Conservation (phyloP, 2,888 invertebrate species). For the Clostera curtula region DNA sequence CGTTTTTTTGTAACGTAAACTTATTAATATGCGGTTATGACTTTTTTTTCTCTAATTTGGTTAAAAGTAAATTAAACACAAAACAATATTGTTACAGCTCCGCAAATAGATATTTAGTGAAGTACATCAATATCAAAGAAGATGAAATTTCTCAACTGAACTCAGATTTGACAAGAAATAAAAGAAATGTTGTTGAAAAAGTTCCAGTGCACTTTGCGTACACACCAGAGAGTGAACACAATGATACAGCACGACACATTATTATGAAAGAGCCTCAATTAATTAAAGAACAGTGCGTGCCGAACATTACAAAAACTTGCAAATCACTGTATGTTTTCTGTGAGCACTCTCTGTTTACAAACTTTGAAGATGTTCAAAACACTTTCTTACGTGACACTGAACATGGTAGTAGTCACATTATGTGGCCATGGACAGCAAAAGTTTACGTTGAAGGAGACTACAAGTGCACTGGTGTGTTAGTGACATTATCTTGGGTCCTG, state of each 20-base stretch:
- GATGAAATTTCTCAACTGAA: conserved; percentile 25
- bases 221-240: conserved; percentile 25
- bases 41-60: conserved; percentile 6
- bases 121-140: conserved; percentile 52
- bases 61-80: no score
- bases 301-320: conserved; percentile 65
- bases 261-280: conserved; percentile 51
- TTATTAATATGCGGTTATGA: neutral
- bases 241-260: conserved; percentile 29
- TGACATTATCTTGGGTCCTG: conserved; percentile 80
- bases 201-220: conserved; percentile 48
- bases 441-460: conserved; percentile 81
- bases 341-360: conserved; percentile 54
- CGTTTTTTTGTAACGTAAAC: conserved; percentile 1
- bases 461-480: conserved; percentile 80
- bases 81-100: no score
- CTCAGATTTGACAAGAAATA: conserved; percentile 28
- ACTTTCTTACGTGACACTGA: conserved; percentile 28
- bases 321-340: conserved; percentile 73
- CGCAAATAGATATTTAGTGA: conserved; percentile 49
- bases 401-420: conserved; percentile 18
- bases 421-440: conserved; percentile 84
- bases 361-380: conserved; percentile 40
- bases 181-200: conserved; percentile 29
- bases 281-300: conserved; percentile 58